Evolutionary conservation across 2,113 vertebrate species (phyloP), one percentile per base, ranked within the genome.

Genomic region (Lepisosteus oculatus): DNA sequence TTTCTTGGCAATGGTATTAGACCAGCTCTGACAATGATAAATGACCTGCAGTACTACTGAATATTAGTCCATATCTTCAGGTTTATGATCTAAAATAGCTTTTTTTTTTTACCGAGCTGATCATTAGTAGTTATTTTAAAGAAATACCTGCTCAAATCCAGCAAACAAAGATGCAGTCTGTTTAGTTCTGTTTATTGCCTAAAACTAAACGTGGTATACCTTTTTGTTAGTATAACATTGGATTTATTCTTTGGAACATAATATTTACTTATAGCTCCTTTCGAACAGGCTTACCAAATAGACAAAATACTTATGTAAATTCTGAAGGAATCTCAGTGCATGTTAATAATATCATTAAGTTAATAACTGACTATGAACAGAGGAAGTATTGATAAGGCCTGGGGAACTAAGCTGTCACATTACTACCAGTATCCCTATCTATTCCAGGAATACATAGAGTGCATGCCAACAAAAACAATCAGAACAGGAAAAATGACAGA

Each of bases 21-120:
- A 87, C 88, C 90, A 89, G 90, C 89, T 90, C 79, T 92, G 87
- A 88, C 89, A 90, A 90, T 97, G 95, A 96, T 95, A 92, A 95
- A 98, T 95, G 93, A 88, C 90, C 88, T 93, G n/a, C n/a, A n/a
- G n/a, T n/a, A 92, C 89, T 94, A 90, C 85, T 74, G 85, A 93
- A 81, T 90, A 88, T 93, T 91, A 93, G 92, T 93, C 90, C 84
- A 77, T 77, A 68, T 81, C 88, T 86, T 82, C 78, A 85, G 83
- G 91, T 94, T 91, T 92, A 94, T 84, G 92, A 90, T 84, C 80
- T 68, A 75, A 91, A 92, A 94, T 94, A 92, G 92, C 77, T 87
- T 79, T 81, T 80, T 86, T 86, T 82, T 69, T 67, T 74, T 77
- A 73, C 62, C 8, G 45, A 67, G 65, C 74, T 66, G 62, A 71